Evolutionary conservation across 2,797 vertebrate species (phyloP).

Genomic region (Characodon lateralis): DNA sequence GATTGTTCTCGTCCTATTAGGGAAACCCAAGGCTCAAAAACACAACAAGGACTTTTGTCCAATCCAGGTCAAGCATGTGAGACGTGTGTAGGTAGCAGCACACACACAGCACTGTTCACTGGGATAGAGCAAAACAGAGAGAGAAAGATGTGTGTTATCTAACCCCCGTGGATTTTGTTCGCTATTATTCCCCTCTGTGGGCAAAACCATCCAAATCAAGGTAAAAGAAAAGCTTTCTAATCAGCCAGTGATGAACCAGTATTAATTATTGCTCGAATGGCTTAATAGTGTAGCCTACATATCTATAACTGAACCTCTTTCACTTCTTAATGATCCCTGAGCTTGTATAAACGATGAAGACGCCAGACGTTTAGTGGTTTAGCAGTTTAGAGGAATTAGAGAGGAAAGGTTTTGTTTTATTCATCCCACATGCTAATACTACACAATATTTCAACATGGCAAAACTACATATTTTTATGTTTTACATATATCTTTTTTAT

Average conservation of each 20-base stretch:
- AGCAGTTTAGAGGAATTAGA: slow-evolving; percentile 11
- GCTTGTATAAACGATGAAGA: slow-evolving; percentile 18
- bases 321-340: slow-evolving; percentile 26
- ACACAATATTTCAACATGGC: background rate
- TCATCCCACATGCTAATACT: background rate
- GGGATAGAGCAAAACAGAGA: slow-evolving; percentile 29
- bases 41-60: slow-evolving; percentile 79
- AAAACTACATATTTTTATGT: background rate
- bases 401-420: background rate
- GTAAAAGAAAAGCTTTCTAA: slow-evolving; percentile 57
- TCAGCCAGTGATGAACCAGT: slow-evolving; percentile 57
- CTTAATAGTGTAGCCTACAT: slow-evolving; percentile 42
- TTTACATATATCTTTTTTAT: no score
- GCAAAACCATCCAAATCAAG: slow-evolving; percentile 61
- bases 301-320: slow-evolving; percentile 37
- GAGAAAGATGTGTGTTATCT: slow-evolving; percentile 60
- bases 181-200: slow-evolving; percentile 38
- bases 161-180: slow-evolving; percentile 52
- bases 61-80: slow-evolving; percentile 83
- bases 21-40: slow-evolving; percentile 68
- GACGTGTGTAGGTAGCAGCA: slow-evolving; percentile 76
- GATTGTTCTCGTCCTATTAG: slow-evolving; percentile 68
- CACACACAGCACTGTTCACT: slow-evolving; percentile 70
- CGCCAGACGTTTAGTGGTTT: slow-evolving; percentile 25
- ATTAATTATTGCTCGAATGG: slow-evolving; percentile 66